Conservation (phyloP, 2,888 invertebrate species). For the Andrena marginata region DNA sequence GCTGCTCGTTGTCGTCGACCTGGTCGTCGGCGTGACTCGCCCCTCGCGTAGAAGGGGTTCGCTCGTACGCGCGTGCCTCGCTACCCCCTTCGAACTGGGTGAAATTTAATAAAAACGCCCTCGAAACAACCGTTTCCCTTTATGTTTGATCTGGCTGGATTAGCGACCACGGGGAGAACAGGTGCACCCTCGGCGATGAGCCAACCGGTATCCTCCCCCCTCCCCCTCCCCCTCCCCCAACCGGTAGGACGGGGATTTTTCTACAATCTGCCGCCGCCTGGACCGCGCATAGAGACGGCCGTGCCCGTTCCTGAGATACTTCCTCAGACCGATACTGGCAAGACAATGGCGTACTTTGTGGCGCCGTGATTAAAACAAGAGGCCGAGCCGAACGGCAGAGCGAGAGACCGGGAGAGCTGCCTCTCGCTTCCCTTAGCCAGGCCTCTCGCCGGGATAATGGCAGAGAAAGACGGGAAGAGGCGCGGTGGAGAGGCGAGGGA, state of each 20-base stretch:
- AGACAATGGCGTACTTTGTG: slow-evolving; percentile 81
- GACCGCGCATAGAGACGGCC: slow-evolving; percentile 54
- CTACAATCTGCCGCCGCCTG: slow-evolving; percentile 61
- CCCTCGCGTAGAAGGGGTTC: too few relatives aligned
- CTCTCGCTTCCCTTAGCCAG: slow-evolving; percentile 47
- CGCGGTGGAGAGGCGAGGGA: slow-evolving; percentile 20
- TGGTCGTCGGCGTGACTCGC: background rate
- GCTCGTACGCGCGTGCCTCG: too few relatives aligned
- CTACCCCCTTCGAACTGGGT: too few relatives aligned
- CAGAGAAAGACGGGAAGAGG: slow-evolving; percentile 32
- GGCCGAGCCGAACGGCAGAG: slow-evolving; percentile 62
- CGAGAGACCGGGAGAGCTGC: slow-evolving; percentile 62
- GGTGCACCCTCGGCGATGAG: slow-evolving; percentile 66
- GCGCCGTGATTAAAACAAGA: slow-evolving; percentile 79
- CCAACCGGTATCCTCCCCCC: slow-evolving; percentile 46
- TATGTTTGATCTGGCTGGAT: slow-evolving; percentile 65
- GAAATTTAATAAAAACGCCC: slow-evolving; percentile 37
- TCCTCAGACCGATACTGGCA: slow-evolving; percentile 79
- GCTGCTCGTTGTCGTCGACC: slow-evolving; percentile 16
- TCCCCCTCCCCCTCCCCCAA: too few relatives aligned
- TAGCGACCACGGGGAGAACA: slow-evolving; percentile 55
- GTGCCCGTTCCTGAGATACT: slow-evolving; percentile 70
- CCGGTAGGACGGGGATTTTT: slow-evolving; percentile 65
- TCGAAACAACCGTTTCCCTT: slow-evolving; percentile 38
- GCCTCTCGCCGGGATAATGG: slow-evolving; percentile 50